A percentile compares a stretch with the other conserved stretches of the same genome.
Conservation (phyloP, 2,797 vertebrate species). For the Megalops cyprinoides region DNA sequence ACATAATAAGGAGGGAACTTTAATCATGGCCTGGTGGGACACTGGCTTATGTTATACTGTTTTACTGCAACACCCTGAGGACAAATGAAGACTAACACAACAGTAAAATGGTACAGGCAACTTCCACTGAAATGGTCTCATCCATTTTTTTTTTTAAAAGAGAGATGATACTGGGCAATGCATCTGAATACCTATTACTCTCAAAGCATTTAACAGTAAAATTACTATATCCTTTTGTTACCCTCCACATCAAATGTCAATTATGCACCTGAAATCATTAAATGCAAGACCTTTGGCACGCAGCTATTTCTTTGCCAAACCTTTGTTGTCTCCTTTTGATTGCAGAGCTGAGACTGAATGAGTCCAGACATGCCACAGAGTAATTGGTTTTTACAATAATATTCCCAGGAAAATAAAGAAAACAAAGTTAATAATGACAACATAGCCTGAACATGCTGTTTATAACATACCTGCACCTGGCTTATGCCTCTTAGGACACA, state of each 20-base stretch:
- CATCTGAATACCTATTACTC: too few species aligned
- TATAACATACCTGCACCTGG: not conserved
- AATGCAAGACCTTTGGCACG: not conserved
- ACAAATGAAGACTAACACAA: too few species aligned
- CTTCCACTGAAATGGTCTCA: too few species aligned
- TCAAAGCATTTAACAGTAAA: too few species aligned
- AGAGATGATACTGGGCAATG: not conserved
- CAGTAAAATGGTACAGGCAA: too few species aligned
- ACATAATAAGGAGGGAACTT: not conserved
- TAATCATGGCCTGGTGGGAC: not conserved
- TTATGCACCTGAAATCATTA: not conserved
- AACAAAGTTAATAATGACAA: not conserved
- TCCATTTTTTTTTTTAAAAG: not conserved
- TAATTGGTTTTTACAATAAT: not conserved
- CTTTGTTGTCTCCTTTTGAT: not conserved
- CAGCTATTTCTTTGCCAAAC: not conserved
- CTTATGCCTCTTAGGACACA: not conserved
- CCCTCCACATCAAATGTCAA: not conserved
- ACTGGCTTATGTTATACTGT: not conserved
- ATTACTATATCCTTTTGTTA: not conserved
- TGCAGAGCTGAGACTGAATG: not conserved
- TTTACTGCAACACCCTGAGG: not conserved
- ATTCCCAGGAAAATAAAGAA: not conserved
- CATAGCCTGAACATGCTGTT: not conserved
- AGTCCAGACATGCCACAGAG: not conserved